Evolutionary conservation across 2,888 invertebrate genomes (phyloP), one percentile per base, ranked within the genome.

Genomic region (Pachliopta kotzebuea): DNA sequence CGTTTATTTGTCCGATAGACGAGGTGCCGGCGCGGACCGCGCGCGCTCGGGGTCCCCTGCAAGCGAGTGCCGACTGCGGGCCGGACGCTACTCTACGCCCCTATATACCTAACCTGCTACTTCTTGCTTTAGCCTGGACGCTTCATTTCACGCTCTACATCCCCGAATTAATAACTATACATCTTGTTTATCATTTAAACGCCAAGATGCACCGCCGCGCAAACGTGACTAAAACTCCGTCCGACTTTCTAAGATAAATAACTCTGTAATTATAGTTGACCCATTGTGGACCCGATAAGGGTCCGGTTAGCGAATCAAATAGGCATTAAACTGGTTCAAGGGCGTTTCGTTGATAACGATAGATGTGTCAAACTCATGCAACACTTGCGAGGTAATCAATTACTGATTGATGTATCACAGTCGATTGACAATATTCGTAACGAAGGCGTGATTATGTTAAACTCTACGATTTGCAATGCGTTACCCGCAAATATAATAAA

Each of bases 131-230:
- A 83, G 80, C 80, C 83, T 85, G 84, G 84, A 84, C 86, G 84
- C 83, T 86, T 86, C 68, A 83, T 83, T 87, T 89, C 88, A 90
- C 86, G 90, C 89, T 90, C 90, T 86, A 88, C 72, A 89, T 89
- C 85, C 84, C 88, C 76, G 78, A 83, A 82, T 85, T 83, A 86
- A 85, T 85, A 86, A 84, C 79, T 82, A 79, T 82, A 82, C 76
- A 83, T 85, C 78, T 80, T 82, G 78, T 76, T 80, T 81, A 81
- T 62, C 62, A 67, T 58, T 80, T 74, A 76, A 78, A 69, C 74
- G 72, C 74, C 74, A 63, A 57, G 63, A 57, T 65, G 67, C 66
- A 62, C 65, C 68, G 65, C 57, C 66, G 68, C 67, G 68, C 70
- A 73, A 74, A 76, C 78, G 72, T 74, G 70, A 73, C 72, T 74